A percentile compares a stretch with the other conserved stretches of the same genome.
Evolutionary conservation across 1,140 invertebrate species (phyloP).

Genomic region (Riptortus pedestris): DNA sequence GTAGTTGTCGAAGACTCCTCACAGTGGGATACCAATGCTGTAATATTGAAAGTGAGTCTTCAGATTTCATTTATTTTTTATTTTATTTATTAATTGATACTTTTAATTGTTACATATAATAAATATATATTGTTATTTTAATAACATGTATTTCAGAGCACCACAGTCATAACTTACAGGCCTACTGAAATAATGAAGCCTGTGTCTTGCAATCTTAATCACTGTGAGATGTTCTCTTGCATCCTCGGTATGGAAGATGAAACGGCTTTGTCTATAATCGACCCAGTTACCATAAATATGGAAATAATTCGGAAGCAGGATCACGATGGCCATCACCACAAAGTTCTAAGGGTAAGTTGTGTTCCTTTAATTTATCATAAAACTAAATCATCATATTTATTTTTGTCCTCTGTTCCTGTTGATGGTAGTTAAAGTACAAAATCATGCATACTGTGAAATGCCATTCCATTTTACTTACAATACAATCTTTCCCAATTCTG

Average conservation of each 20-base stretch:
- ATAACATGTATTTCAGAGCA: conserved; percentile 48
- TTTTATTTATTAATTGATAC: background rate
- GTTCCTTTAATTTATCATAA: background rate
- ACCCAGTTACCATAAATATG: conserved; percentile 75
- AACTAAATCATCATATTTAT: background rate
- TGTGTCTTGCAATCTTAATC: conserved; percentile 75
- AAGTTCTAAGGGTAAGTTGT: conserved; percentile 26
- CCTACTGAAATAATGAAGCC: conserved; percentile 61
- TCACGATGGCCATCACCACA: conserved; percentile 30
- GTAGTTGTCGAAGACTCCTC: conserved; percentile 86
- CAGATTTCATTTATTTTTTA: background rate
- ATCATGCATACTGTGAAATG: too few relatives aligned
- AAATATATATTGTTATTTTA: background rate
- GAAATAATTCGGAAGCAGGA: conserved; percentile 44
- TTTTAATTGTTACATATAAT: background rate
- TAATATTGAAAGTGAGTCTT: conserved; percentile 69
- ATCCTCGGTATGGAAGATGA: conserved; percentile 84
- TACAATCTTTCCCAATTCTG: too few relatives aligned
- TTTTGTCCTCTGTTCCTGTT: background rate
- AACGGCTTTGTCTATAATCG: conserved; percentile 90
- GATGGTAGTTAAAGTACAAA: background rate
- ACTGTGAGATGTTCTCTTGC: conserved; percentile 89
- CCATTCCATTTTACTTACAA: too few relatives aligned
- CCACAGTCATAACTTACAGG: conserved; percentile 72
- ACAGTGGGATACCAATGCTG: conserved; percentile 78